phyloP scores from a whole-genome alignment of 1,140 invertebrate species.

The Papilio aristodemus region DNA sequence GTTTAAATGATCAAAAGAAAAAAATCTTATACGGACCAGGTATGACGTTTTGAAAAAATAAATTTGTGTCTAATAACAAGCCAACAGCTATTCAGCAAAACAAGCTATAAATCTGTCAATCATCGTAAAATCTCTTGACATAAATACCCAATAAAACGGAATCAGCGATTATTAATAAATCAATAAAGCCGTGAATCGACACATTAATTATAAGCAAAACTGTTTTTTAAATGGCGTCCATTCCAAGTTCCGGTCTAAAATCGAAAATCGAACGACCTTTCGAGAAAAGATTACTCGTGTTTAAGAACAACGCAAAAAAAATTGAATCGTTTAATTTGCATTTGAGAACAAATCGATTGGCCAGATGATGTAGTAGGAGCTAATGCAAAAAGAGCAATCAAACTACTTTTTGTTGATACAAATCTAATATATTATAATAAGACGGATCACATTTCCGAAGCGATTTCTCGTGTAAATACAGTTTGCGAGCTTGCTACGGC shows the following conservation, averaged over 20 bases:
- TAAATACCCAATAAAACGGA: slow-evolving; percentile 22
- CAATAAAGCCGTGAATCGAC: slow-evolving; percentile 7
- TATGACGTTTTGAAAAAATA: too few species aligned
- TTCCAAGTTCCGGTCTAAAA: slow-evolving; percentile 31
- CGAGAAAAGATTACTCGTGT: slow-evolving; percentile 22
- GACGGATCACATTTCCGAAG: not conserved
- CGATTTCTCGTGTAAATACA: not conserved
- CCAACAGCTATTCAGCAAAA: too few species aligned
- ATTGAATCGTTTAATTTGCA: slow-evolving; percentile 33
- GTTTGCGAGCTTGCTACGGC: not conserved
- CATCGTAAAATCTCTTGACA: slow-evolving; percentile 7
- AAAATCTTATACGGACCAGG: too few species aligned
- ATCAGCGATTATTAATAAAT: slow-evolving; percentile 14
- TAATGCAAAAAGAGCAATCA: slow-evolving; percentile 21
- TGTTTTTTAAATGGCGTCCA: slow-evolving; percentile 4
- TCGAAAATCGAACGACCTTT: slow-evolving; percentile 25
- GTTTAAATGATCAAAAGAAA: too few species aligned
- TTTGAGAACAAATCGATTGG: slow-evolving; percentile 34
- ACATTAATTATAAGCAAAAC: slow-evolving; percentile 7
- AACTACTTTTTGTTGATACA: slow-evolving; percentile 12
- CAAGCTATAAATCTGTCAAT: slow-evolving; percentile 15
- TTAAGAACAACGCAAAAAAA: slow-evolving; percentile 30
- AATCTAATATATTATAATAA: slow-evolving; percentile 19
- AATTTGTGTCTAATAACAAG: too few species aligned
- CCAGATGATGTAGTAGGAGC: slow-evolving; percentile 25